Conservation (phyloP, 2,113 vertebrate species). For the Chaetodon trifascialis region DNA sequence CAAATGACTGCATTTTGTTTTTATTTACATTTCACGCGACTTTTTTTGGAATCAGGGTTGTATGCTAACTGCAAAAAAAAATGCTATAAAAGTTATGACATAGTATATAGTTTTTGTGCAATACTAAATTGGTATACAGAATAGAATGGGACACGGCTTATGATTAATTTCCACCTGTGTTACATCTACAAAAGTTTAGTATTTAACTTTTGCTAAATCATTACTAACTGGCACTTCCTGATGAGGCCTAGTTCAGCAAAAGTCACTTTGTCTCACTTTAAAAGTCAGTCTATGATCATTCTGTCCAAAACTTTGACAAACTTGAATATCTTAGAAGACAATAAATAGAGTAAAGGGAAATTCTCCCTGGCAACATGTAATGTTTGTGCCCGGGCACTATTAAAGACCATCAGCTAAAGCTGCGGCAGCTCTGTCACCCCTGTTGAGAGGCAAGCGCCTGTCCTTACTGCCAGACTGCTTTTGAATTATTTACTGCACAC, state of each 20-base stretch:
- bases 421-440: constrained; percentile 70
- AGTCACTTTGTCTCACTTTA: constrained; percentile 1
- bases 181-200: neutral
- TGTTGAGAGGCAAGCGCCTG: constrained; percentile 63
- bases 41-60: no score
- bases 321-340: neutral
- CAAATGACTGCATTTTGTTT: no score
- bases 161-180: neutral
- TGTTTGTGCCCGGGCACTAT: constrained; percentile 42
- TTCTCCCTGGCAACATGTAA: neutral
- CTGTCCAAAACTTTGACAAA: neutral
- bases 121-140: neutral
- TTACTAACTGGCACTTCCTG: neutral
- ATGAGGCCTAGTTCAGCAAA: neutral
- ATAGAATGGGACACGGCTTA: neutral
- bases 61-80: no score
- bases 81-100: neutral
- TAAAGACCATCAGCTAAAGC: constrained; percentile 64
- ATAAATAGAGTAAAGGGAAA: neutral
- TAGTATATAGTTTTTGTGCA: neutral
- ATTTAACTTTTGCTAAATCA: neutral
- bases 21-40: no score
- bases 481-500: constrained; percentile 82
- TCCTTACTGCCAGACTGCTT: constrained; percentile 73
- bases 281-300: neutral